Evolutionary conservation across 2,797 vertebrate species (phyloP).

Genomic region (Acanthis flammea): DNA sequence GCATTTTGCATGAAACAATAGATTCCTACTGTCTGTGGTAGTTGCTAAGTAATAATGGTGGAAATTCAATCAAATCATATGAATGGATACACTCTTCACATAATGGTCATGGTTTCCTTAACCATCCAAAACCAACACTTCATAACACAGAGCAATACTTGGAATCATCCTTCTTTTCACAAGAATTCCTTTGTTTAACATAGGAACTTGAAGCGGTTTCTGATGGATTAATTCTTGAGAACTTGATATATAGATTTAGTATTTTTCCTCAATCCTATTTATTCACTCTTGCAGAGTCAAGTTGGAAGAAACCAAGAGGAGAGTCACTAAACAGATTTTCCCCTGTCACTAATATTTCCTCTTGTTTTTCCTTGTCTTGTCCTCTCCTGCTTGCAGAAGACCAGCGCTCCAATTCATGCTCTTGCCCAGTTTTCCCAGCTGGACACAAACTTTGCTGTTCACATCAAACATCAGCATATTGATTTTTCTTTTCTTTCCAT

Average conservation of each 20-base stretch:
- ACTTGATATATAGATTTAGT: background rate
- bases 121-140: background rate
- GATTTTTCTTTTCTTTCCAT: slow-evolving; percentile 11
- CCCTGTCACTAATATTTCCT: background rate
- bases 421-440: background rate
- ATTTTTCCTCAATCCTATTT: background rate
- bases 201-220: background rate
- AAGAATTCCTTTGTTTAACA: background rate
- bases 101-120: background rate
- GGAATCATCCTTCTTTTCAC: background rate
- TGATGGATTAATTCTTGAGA: background rate
- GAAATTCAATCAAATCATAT: background rate
- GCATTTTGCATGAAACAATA: background rate
- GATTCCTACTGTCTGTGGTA: background rate
- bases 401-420: background rate
- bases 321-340: background rate
- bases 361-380: background rate
- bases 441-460: background rate
- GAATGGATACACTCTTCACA: slow-evolving; percentile 4
- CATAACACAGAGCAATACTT: background rate
- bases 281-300: background rate
- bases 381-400: background rate
- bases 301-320: background rate
- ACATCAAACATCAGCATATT: background rate
- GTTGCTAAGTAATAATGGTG: background rate